Evolutionary conservation across 2,113 vertebrate species (phyloP).

Genomic region (Bufo bufo): DNA sequence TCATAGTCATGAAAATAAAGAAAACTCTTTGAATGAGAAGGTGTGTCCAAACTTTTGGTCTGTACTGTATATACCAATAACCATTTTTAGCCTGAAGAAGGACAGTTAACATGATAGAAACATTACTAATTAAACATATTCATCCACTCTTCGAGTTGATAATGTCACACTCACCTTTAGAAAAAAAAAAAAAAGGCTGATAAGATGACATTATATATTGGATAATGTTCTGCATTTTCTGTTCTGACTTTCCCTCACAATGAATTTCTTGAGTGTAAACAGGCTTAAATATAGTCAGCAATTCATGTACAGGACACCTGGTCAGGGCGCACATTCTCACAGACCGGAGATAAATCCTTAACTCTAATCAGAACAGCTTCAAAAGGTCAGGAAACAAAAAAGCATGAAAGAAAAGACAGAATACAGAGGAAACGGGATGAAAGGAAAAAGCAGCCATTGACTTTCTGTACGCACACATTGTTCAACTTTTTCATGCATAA

Average conservation of each 20-base stretch:
- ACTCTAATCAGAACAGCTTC: constrained; percentile 54
- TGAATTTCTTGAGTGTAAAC: constrained; percentile 21
- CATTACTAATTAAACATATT: too few species aligned
- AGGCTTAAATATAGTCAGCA: constrained; percentile 46
- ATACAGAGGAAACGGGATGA: background rate
- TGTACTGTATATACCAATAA: too few species aligned
- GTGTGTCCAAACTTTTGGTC: too few species aligned
- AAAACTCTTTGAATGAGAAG: too few species aligned
- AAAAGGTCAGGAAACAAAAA: constrained; percentile 38
- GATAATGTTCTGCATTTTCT: too few species aligned
- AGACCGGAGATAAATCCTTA: constrained; percentile 45
- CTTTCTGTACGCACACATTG: background rate
- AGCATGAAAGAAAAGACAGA: constrained; percentile 24
- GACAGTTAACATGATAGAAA: too few species aligned
- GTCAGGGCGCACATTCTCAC: constrained; percentile 32
- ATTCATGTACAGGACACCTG: constrained; percentile 40
- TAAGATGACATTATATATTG: too few species aligned
- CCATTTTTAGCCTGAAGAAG: too few species aligned
- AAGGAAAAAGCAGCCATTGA: background rate
- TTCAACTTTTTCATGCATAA: background rate
- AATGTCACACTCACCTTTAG: too few species aligned
- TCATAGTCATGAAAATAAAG: too few species aligned
- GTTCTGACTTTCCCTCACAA: background rate
- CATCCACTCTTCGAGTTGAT: too few species aligned
- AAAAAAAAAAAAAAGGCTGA: too few species aligned